These are phyloP conservation scores for Archegozetes longisetosus DNA, from an alignment of 1,140 invertebrate genomes.

Conservation along the genomic window DNA sequence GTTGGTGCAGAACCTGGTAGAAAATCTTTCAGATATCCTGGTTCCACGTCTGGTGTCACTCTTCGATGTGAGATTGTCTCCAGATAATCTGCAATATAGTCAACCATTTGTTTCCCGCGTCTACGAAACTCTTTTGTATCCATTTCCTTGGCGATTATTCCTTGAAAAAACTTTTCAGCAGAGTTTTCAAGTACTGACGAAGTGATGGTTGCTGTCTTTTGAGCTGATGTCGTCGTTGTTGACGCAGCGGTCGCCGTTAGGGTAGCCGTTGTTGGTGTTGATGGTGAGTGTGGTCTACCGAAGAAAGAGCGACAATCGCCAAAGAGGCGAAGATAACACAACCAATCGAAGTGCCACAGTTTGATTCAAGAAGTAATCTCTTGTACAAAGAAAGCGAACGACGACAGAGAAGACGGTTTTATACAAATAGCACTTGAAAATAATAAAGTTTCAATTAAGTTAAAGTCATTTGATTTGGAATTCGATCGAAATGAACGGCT, in stretches of 20 bases:
- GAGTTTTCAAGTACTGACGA: neutral
- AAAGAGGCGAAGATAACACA: conserved; percentile 15
- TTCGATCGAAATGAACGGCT: neutral
- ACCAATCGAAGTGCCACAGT: conserved; percentile 16
- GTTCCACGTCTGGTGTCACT: conserved; percentile 76
- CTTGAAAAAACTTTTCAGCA: neutral
- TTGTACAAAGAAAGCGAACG: too few species aligned
- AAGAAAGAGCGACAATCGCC: conserved; percentile 15
- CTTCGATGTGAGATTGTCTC: conserved; percentile 56
- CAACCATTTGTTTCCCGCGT: conserved; percentile 87
- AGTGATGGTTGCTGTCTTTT: neutral
- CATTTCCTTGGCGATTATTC: conserved; percentile 38
- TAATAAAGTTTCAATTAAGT: too few species aligned
- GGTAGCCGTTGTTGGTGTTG: neutral
- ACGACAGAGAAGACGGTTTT: too few species aligned
- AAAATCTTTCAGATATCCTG: conserved; percentile 69
- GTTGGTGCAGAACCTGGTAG: conserved; percentile 67
- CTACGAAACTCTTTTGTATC: conserved; percentile 45
- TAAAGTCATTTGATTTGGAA: neutral
- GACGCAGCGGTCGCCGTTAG: neutral
- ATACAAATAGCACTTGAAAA: too few species aligned
- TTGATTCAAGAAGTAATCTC: conserved; percentile 2
- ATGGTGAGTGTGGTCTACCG: neutral
- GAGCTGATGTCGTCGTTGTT: neutral
- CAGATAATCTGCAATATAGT: conserved; percentile 92